A percentile compares a stretch with the other conserved stretches of the same genome.
phyloP scores from a whole-genome alignment of 2,797 vertebrate genomes.

The Scolopax bukidnonensis region DNA sequence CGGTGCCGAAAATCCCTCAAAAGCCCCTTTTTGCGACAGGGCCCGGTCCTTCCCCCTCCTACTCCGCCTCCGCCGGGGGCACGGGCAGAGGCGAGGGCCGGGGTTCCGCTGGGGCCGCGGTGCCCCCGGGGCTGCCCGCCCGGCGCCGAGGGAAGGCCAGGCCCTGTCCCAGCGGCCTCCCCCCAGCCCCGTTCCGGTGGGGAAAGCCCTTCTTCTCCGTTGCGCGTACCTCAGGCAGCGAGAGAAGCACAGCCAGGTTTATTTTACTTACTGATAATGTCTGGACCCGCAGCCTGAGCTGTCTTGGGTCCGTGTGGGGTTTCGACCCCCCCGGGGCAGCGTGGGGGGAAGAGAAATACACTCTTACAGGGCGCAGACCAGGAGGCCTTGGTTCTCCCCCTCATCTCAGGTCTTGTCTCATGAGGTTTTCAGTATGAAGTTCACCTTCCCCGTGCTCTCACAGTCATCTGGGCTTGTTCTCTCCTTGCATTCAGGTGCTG shows the following conservation, averaged over 20 bases:
- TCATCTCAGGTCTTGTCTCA: rapidly evolving
- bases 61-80: background rate
- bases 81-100: rapidly evolving
- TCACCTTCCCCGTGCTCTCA: rapidly evolving
- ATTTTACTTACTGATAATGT: rapidly evolving
- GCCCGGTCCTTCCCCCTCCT: background rate
- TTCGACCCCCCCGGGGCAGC: background rate
- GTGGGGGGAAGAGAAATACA: rapidly evolving
- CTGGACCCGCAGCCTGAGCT: background rate
- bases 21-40: background rate
- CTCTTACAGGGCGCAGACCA: rapidly evolving
- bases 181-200: background rate
- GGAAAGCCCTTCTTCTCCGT: rapidly evolving
- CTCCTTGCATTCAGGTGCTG: rapidly evolving
- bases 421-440: rapidly evolving
- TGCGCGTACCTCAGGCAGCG: rapidly evolving
- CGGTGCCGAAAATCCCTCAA: rapidly evolving
- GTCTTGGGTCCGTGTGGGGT: rapidly evolving
- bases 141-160: rapidly evolving
- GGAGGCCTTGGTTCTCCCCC: rapidly evolving
- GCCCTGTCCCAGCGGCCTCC: rapidly evolving
- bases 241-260: rapidly evolving
- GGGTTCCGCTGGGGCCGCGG: background rate
- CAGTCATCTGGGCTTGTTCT: rapidly evolving
- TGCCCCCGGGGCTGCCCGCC: background rate